A percentile compares a stretch with the other conserved stretches of the same genome.
phyloP scores from a whole-genome alignment of 2,113 vertebrate genomes.

The Triplophysa siluroides region DNA sequence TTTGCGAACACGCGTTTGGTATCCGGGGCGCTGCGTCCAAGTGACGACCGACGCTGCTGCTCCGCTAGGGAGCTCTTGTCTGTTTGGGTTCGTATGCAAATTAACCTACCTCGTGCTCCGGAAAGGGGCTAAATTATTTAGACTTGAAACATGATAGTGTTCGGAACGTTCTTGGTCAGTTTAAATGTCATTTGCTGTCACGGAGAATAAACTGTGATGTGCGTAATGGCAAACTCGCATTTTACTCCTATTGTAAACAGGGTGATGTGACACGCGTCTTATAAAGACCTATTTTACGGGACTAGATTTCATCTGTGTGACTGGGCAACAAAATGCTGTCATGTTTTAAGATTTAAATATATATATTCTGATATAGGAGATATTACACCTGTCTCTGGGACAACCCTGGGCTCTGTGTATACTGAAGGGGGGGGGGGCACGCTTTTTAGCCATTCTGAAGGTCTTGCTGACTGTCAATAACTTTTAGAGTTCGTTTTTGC shows the following conservation, averaged over 20 bases:
- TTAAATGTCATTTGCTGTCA: not conserved
- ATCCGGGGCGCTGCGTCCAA: not conserved
- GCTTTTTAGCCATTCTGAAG: too few species aligned
- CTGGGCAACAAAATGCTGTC: not conserved
- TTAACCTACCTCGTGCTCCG: constrained; percentile 47
- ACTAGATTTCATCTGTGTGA: not conserved
- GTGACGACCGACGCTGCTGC: not conserved
- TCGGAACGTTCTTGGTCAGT: constrained; percentile 39
- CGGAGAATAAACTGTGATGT: not conserved
- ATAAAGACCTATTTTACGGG: not conserved
- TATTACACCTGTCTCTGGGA: not conserved
- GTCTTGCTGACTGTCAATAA: not conserved
- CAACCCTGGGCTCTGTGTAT: not conserved
- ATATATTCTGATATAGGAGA: too few species aligned
- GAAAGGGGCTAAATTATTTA: constrained; percentile 66
- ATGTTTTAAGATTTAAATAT: too few species aligned
- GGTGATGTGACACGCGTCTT: not conserved
- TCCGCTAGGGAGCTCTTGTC: not conserved
- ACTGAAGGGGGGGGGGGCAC: too few species aligned
- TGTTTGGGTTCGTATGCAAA: constrained; percentile 78
- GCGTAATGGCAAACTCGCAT: not conserved
- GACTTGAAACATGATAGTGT: constrained; percentile 50
- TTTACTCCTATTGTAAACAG: not conserved
- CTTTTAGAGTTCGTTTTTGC: not conserved
- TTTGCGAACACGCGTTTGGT: not conserved